Evolutionary conservation across 2,888 invertebrate genomes (phyloP), one percentile per base, ranked within the genome.

Genomic region (Sicus ferrugineus): DNA sequence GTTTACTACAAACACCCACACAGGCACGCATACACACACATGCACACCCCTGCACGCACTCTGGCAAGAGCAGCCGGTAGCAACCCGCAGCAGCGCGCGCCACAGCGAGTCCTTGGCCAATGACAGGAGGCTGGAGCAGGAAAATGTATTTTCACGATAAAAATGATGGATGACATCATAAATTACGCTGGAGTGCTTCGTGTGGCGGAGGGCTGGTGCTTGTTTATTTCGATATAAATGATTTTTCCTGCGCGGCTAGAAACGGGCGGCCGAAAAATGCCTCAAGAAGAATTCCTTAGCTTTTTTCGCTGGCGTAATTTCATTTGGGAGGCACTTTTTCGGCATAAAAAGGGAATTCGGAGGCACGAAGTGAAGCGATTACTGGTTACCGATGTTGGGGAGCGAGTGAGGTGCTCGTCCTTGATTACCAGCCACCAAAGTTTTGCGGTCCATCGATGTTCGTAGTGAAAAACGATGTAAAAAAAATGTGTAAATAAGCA

Each of bases 111-210:
- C 79, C 81, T 82, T 81, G 81, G 80, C 80, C 81, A 81, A 81
- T 82, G 81, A 82, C 81, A 82, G 76, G 73, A 81, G 79, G 77
- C 78, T 79, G 81, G 78, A 79, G 78, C 81, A 82, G 79, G 82
- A 81, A 83, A 83, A 84, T 83, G 81, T 83, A 83, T 84, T 84
- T 83, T 81, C 79, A 83, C 84, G 85, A 85, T 85, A 85, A 85
- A 85, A 85, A 85, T 85, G 85, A 85, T 84, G 83, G 80, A 85
- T 85, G 85, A 84, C 79, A 80, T 80, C 82, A 84, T 85, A 85
- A 85, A 85, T 85, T 83, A 85, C 81, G 77, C 78, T 81, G 77
- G 81, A 82, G 83, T 82, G 83, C 11, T 54, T 54, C 81, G 80
- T 80, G 77, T 77, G 82, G 81, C 81, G 82, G 85, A 82, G 81